Percentiles rank a stretch among this genome's conserved stretches.
phyloP scores from a whole-genome alignment of 2,113 vertebrate genomes.

The Cariama cristata region DNA sequence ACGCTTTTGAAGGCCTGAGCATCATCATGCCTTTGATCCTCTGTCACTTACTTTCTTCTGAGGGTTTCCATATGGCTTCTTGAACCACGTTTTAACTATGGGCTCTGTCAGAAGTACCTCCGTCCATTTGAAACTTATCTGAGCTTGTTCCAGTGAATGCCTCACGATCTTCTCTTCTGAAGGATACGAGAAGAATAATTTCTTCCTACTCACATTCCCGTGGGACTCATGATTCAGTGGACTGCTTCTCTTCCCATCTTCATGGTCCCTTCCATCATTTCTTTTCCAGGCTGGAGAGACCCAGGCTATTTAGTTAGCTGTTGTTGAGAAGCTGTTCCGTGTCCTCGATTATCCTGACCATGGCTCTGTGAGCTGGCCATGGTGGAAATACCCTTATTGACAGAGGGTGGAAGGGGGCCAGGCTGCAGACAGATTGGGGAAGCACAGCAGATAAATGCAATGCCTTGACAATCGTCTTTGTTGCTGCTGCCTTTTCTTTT shows the following conservation, averaged over 20 bases:
- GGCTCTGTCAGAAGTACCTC: background rate
- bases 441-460: background rate
- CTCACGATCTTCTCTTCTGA: background rate
- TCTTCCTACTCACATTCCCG: background rate
- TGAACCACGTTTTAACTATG: fast-evolving
- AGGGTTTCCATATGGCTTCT: background rate
- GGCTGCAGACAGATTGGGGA: background rate
- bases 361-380: background rate
- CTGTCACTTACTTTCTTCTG: background rate
- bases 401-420: background rate
- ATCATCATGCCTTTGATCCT: background rate
- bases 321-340: background rate
- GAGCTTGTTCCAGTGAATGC: background rate
- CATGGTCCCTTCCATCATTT: background rate
- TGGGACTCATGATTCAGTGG: background rate
- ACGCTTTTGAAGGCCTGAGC: background rate
- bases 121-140: background rate
- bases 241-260: background rate
- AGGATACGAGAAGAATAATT: background rate
- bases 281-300: background rate
- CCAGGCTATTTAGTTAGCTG: background rate
- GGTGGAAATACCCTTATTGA: background rate
- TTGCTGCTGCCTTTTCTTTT: background rate
- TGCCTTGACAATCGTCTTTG: background rate
- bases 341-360: background rate